Conservation (phyloP, 2,797 vertebrate species). For the Megalops cyprinoides region DNA sequence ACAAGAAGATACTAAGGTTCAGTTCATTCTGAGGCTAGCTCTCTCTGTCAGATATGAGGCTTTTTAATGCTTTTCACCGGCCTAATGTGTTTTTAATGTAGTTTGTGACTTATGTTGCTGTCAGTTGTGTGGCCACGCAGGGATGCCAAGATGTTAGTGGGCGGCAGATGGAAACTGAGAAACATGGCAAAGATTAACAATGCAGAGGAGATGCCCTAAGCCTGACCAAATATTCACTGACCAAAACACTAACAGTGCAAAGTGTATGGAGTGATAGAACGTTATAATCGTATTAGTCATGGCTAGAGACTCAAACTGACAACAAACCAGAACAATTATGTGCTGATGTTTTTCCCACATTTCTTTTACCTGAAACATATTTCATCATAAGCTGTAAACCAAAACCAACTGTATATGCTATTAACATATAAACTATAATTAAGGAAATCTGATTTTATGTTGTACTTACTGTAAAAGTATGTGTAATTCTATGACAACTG, state of each 20-base stretch:
- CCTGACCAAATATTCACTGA: conserved; percentile 72
- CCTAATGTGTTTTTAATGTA: conserved; percentile 83
- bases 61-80: conserved; percentile 73
- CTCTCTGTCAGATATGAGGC: conserved; percentile 67
- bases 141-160: conserved; percentile 63
- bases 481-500: conserved; percentile 41
- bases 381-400: too few species aligned
- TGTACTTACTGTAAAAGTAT: conserved; percentile 27
- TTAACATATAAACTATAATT: too few species aligned
- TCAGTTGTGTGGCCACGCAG: conserved; percentile 63
- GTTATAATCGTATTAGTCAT: neutral
- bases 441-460: neutral
- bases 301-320: conserved; percentile 38
- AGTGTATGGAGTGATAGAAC: conserved; percentile 34
- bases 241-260: conserved; percentile 55
- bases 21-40: conserved; percentile 61
- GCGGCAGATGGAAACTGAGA: conserved; percentile 58
- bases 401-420: too few species aligned
- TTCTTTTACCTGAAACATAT: too few species aligned
- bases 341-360: too few species aligned
- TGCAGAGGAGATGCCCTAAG: conserved; percentile 48
- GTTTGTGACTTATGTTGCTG: conserved; percentile 78
- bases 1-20: conserved; percentile 58
- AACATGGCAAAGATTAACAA: conserved; percentile 71
- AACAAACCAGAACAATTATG: too few species aligned